Percentiles rank a stretch among this genome's conserved stretches.
phyloP scores from a whole-genome alignment of 2,888 invertebrate genomes.

The Eurois occulta region DNA sequence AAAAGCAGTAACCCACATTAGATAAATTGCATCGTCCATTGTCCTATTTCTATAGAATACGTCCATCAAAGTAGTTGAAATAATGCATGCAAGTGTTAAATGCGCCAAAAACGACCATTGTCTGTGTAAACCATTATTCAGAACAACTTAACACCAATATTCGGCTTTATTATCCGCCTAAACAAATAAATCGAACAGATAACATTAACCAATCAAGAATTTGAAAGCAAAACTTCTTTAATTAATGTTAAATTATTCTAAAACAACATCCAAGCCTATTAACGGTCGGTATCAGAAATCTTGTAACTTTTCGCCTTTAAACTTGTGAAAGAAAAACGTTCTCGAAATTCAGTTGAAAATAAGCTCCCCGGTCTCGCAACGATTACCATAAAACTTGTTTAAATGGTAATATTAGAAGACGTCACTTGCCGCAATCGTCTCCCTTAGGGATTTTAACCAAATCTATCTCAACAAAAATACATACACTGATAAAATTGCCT shows the following conservation, averaged over 20 bases:
- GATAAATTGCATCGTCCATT: conserved; percentile 13
- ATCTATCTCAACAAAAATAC: conserved; percentile 75
- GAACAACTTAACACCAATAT: conserved; percentile 32
- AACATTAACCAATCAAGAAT: conserved; percentile 74
- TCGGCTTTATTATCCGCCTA: conserved; percentile 48
- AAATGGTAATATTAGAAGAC: conserved; percentile 90
- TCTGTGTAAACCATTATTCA: conserved; percentile 8
- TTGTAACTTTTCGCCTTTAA: conserved; percentile 86
- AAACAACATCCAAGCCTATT: conserved; percentile 86
- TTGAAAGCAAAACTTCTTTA: conserved; percentile 78
- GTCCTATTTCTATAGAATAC: conserved; percentile 9
- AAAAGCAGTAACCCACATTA: conserved; percentile 21
- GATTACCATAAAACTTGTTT: conserved; percentile 91
- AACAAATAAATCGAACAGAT: conserved; percentile 68
- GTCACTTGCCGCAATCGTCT: conserved; percentile 85
- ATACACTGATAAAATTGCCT: conserved; percentile 41
- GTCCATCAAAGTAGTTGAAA: conserved; percentile 5
- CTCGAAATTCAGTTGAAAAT: conserved; percentile 86
- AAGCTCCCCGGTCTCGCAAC: conserved; percentile 82
- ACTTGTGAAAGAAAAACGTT: conserved; percentile 85
- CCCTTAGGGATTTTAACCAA: conserved; percentile 76
- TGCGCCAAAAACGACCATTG: background rate
- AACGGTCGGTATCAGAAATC: conserved; percentile 84
- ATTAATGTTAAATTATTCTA: conserved; percentile 84
- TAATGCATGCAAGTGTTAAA: background rate